Conservation (phyloP, 2,888 invertebrate genomes). For the Sceliomorpha sp. region DNA sequence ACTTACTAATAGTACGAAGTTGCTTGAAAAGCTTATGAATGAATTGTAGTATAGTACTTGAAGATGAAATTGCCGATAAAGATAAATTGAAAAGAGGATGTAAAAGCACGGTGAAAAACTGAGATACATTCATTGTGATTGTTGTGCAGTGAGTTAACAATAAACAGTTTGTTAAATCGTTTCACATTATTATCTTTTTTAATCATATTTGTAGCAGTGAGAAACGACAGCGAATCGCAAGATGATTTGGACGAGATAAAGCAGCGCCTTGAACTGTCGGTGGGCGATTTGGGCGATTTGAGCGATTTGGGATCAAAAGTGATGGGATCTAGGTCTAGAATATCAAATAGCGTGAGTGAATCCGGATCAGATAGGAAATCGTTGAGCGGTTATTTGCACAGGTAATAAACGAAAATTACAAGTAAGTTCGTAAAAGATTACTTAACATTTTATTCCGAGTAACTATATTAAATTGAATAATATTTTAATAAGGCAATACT, state of each 20-base stretch:
- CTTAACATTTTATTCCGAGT: conserved; percentile 7
- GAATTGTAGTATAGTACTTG: too few relatives aligned
- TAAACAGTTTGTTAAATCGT: conserved; percentile 3
- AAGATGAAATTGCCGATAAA: too few relatives aligned
- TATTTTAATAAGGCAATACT: conserved; percentile 71
- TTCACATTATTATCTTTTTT: conserved; percentile 11
- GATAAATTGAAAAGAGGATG: too few relatives aligned
- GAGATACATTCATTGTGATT: too few relatives aligned
- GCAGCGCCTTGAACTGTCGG: conserved; percentile 86
- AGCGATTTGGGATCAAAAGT: conserved; percentile 87
- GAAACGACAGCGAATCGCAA: conserved; percentile 72
- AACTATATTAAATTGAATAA: conserved; percentile 5
- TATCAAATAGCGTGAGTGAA: conserved; percentile 88
- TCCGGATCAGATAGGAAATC: conserved; percentile 80
- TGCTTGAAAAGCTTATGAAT: too few relatives aligned
- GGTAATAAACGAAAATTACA: conserved; percentile 68
- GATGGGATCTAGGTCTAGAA: conserved; percentile 84
- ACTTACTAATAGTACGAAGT: too few relatives aligned
- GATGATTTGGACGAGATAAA: conserved; percentile 87
- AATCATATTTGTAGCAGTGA: conserved; percentile 66
- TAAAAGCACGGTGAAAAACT: too few relatives aligned
- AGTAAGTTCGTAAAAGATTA: too few relatives aligned
- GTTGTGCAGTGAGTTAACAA: neutral
- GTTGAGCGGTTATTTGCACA: conserved; percentile 80
- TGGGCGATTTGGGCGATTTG: conserved; percentile 87